phyloP scores from a whole-genome alignment of 2,797 vertebrate genomes.

The Lagodon rhomboides region DNA sequence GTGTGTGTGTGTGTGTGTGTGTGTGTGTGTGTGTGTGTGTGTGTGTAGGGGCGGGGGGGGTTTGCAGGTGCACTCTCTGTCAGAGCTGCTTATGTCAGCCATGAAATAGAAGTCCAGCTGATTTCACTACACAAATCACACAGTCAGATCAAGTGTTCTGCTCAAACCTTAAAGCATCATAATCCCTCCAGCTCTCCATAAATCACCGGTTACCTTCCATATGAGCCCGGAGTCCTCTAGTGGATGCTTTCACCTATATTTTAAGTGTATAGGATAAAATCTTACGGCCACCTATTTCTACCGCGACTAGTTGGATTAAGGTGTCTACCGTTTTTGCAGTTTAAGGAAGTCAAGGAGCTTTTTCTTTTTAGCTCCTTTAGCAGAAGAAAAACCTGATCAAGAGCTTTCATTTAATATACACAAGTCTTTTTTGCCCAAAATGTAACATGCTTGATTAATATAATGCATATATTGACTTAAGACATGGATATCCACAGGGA shows the following conservation, averaged over 20 bases:
- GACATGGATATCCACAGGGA: neutral
- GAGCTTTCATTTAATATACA: too few relatives aligned
- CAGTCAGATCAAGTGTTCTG: neutral
- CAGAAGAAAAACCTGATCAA: neutral
- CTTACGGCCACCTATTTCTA: slow-evolving; percentile 27
- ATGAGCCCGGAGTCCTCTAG: neutral
- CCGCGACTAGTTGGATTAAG: neutral
- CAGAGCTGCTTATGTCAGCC: slow-evolving; percentile 45
- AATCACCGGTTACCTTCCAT: slow-evolving; percentile 50
- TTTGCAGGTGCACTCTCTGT: slow-evolving; percentile 73
- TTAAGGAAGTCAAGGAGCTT: neutral
- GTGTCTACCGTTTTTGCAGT: slow-evolving; percentile 1
- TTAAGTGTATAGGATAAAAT: slow-evolving; percentile 48
- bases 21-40: slow-evolving; percentile 29
- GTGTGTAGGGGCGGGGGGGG: neutral
- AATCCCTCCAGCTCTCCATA: slow-evolving; percentile 34
- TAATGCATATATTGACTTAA: neutral
- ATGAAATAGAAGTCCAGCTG: slow-evolving; percentile 58
- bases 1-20: too few relatives aligned
- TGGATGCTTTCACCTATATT: slow-evolving; percentile 36
- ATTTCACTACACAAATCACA: slow-evolving; percentile 46
- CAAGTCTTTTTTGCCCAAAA: too few relatives aligned
- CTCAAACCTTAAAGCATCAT: slow-evolving; percentile 36
- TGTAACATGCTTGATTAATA: neutral
- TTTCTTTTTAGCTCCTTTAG: too few relatives aligned